Conservation (phyloP, 1,140 invertebrate species). For the Lepidostoma basale region DNA sequence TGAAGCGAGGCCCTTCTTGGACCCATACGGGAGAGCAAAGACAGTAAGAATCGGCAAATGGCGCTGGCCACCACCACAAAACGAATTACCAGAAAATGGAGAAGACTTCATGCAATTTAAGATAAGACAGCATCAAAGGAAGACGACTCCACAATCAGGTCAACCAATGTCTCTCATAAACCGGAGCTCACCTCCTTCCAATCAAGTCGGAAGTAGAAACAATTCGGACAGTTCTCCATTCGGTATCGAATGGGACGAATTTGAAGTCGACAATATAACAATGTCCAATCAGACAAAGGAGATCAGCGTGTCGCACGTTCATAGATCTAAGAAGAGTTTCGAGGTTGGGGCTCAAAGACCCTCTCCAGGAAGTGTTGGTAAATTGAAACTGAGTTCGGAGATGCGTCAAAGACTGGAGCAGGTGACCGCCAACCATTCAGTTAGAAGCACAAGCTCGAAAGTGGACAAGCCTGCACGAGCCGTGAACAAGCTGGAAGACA, state of each 20-base stretch:
- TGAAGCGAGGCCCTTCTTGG: constrained; percentile 80
- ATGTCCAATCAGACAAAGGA: constrained; percentile 37
- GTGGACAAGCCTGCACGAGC: constrained; percentile 72
- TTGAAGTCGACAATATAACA: constrained; percentile 69
- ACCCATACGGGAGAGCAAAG: constrained; percentile 91
- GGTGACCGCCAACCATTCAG: constrained; percentile 85
- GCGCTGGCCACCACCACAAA: constrained; percentile 94
- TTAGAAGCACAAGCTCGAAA: constrained; percentile 74
- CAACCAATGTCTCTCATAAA: constrained; percentile 36
- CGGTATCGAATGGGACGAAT: constrained; percentile 81
- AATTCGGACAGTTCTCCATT: constrained; percentile 46
- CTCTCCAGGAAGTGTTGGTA: constrained; percentile 85
- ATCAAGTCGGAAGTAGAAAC: constrained; percentile 37
- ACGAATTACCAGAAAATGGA: constrained; percentile 71
- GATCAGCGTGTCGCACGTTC: constrained; percentile 29
- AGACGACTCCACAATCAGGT: constrained; percentile 71
- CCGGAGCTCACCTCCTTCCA: constrained; percentile 35
- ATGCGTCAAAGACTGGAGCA: constrained; percentile 90
- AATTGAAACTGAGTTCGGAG: constrained; percentile 88
- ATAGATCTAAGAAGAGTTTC: constrained; percentile 62
- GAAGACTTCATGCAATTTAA: constrained; percentile 88
- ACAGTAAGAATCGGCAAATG: constrained; percentile 96
- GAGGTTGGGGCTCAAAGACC: constrained; percentile 80
- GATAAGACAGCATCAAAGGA: constrained; percentile 80
- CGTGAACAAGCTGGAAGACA: constrained; percentile 83